Evolutionary conservation across 1,140 invertebrate genomes (phyloP).

Genomic region (Littorina saxatilis): DNA sequence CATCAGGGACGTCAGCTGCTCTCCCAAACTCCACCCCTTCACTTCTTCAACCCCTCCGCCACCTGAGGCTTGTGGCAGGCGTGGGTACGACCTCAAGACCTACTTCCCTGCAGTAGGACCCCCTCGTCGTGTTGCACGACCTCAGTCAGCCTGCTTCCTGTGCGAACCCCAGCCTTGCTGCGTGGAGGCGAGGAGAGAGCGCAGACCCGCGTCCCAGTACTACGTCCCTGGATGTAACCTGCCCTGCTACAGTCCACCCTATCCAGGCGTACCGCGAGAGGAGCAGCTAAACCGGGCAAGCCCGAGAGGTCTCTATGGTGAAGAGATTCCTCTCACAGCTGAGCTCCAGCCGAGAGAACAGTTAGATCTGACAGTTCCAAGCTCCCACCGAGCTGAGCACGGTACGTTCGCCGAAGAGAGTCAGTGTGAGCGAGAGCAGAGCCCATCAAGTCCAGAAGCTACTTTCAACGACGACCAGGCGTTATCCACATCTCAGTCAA

Average conservation of each 20-base stretch:
- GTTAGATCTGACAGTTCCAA: no score
- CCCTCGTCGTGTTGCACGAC: not conserved
- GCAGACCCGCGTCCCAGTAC: constrained; percentile 19
- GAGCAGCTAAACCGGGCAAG: no score
- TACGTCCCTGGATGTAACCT: not conserved
- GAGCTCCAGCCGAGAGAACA: no score
- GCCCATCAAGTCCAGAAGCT: no score
- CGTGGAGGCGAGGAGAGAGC: not conserved
- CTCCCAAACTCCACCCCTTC: not conserved
- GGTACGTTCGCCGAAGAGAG: no score
- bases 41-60: not conserved
- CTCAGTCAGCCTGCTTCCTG: constrained; percentile 16
- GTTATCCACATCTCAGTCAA: no score
- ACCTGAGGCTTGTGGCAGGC: not conserved
- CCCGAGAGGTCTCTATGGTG: no score
- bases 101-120: not conserved
- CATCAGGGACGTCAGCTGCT: not conserved
- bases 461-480: no score
- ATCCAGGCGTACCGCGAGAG: no score
- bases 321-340: no score
- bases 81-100: constrained; percentile 4
- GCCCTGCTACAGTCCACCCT: not conserved
- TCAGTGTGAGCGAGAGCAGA: no score
- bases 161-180: constrained; percentile 8
- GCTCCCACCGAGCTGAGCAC: no score